These are phyloP conservation scores for Remorina albescens DNA, from an alignment of 2,797 vertebrate genomes.

Conservation along the genomic window DNA sequence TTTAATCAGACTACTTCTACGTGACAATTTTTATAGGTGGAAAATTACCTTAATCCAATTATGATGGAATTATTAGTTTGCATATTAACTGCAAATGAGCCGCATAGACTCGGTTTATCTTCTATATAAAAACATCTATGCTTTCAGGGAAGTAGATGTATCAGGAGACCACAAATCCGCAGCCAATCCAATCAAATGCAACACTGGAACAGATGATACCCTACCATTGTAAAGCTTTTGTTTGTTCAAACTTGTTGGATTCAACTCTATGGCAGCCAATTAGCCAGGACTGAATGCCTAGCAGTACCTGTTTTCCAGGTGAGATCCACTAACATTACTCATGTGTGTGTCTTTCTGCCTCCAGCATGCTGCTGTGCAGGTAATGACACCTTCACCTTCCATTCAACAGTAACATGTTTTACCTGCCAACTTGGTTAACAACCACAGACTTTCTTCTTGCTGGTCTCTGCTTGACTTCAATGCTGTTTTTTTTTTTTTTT, in stretches of 20 bases:
- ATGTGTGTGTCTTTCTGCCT: constrained; percentile 40
- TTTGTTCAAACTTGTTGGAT: neutral
- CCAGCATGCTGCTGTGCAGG: constrained; percentile 31
- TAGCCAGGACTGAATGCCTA: constrained; percentile 1
- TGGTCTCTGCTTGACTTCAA: constrained; percentile 18
- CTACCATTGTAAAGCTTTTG: neutral
- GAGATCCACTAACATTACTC: constrained; percentile 58
- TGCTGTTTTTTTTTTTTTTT: neutral
- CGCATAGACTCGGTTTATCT: neutral
- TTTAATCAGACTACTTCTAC: constrained; percentile 7
- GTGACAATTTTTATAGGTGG: constrained; percentile 15
- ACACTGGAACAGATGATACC: neutral
- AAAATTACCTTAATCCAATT: constrained; percentile 38
- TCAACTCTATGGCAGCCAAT: neutral
- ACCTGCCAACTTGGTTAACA: constrained; percentile 39
- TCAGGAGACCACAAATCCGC: too few relatives aligned
- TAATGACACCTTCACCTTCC: constrained; percentile 31
- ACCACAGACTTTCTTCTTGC: constrained; percentile 1
- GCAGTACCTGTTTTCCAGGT: constrained; percentile 55
- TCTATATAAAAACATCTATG: neutral
- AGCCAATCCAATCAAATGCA: neutral
- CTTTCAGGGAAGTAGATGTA: neutral
- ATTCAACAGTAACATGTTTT: constrained; percentile 21
- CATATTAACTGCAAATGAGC: neutral
- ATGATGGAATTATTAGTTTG: constrained; percentile 10